These are phyloP conservation scores for Drepana arcuata DNA, from an alignment of 1,140 invertebrate species.

Conservation along the genomic window DNA sequence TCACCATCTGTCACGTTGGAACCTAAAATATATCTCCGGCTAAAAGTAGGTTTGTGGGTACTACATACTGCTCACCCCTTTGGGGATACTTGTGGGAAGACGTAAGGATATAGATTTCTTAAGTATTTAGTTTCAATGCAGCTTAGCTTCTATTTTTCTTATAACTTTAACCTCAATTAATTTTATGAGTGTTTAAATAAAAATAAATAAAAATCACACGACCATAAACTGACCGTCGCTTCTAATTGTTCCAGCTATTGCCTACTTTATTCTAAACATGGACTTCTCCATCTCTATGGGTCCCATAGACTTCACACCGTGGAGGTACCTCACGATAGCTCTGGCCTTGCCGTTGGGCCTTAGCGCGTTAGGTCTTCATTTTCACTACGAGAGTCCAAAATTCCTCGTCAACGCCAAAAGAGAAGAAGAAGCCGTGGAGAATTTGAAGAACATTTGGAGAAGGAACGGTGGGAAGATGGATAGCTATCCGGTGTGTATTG, in stretches of 20 bases:
- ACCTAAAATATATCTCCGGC: too few species aligned
- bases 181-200: too few species aligned
- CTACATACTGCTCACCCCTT: too few species aligned
- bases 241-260: constrained; percentile 42
- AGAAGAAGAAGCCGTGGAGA: constrained; percentile 62
- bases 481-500: constrained; percentile 30
- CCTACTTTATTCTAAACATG: constrained; percentile 38
- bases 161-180: too few species aligned
- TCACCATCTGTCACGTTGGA: too few species aligned
- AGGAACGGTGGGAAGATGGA: constrained; percentile 48
- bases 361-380: constrained; percentile 68
- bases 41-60: too few species aligned
- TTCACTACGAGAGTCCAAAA: constrained; percentile 79
- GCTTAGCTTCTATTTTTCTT: too few species aligned
- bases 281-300: constrained; percentile 5
- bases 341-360: constrained; percentile 16
- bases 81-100: too few species aligned
- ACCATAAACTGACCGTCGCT: too few species aligned
- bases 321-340: constrained; percentile 7
- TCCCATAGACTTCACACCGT: constrained; percentile 6
- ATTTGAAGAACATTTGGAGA: constrained; percentile 66
- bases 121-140: too few species aligned
- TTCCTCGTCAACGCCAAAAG: constrained; percentile 73
- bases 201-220: too few species aligned
- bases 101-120: too few species aligned